Percentiles rank a stretch among this genome's conserved stretches.
These are phyloP conservation scores for Lacanobia oleracea DNA, from an alignment of 2,888 invertebrate species.

Conservation along the genomic window DNA sequence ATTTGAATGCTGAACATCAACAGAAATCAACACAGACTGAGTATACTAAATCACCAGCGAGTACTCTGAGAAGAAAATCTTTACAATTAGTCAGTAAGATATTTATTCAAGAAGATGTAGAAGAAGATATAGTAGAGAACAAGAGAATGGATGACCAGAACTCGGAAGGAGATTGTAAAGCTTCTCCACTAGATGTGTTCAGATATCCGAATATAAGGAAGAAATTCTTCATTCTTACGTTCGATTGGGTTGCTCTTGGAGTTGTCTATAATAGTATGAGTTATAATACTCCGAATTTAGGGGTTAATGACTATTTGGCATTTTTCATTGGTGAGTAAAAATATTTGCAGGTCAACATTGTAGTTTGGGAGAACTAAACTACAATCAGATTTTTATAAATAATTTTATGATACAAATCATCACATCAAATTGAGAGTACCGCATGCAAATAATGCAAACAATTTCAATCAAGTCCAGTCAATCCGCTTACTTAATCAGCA, in stretches of 20 bases:
- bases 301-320: constrained; percentile 92
- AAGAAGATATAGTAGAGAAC: constrained; percentile 79
- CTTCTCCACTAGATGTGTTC: constrained; percentile 91
- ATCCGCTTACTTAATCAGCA: too few species aligned
- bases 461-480: neutral
- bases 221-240: constrained; percentile 92
- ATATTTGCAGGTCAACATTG: neutral
- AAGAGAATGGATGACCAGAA: constrained; percentile 85
- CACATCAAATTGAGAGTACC: too few species aligned
- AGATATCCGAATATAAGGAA: constrained; percentile 92
- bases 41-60: constrained; percentile 74
- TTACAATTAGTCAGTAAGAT: constrained; percentile 81
- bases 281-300: constrained; percentile 92
- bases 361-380: too few species aligned
- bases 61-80: constrained; percentile 82
- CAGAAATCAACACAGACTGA: constrained; percentile 82
- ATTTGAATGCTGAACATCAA: constrained; percentile 68
- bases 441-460: neutral
- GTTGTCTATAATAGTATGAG: constrained; percentile 93
- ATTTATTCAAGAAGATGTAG: constrained; percentile 76
- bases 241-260: constrained; percentile 93
- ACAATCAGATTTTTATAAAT: neutral
- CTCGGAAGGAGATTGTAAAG: constrained; percentile 87
- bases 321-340: constrained; percentile 91
- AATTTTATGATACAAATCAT: too few species aligned